Evolutionary conservation across 2,797 vertebrate species (phyloP), one percentile per base, ranked within the genome.

Genomic region (Selene dorsalis): DNA sequence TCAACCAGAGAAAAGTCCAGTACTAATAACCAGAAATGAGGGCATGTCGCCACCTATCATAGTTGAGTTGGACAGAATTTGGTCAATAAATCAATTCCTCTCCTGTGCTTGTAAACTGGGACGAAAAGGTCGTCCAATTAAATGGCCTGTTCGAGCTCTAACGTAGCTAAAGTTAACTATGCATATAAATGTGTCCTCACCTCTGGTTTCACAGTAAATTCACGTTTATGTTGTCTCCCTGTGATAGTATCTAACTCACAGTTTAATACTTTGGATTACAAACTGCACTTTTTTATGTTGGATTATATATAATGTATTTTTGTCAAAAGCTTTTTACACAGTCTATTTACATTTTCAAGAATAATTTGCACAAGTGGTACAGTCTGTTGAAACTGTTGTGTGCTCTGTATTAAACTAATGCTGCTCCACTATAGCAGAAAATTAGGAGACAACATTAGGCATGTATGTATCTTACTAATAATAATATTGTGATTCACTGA

Each of bases 401-500:
- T 57, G n/a, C 18, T 13, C 17, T 63, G 47, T 50, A 47, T 56
- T 59, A 56, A 73, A 53, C 12, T 35, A 32, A 38, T 69, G 28
- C 18, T 11, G 35, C 4, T 38, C 20, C 14, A 5, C 7, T 4
- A 20, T 26, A 24, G 43, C 16, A 74, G 18, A 58, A n/a, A 58
- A 52, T 0, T 17, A 73, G 0, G 18, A 58, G 17, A 28, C 28
- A 47, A 13, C 2, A 14, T 48, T 20, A 20, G 3, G n/a, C n/a
- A 0, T 57, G 9, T 32, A 20, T 32, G 58, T 20, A 47, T 50
- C 26, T 3, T 26, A 41, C 16, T 57, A 13, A 50, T 35, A 20
- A 65, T 39, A n/a, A n/a, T n/a, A n/a, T n/a, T n/a, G n/a, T 67
- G 1, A 52, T 52, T 66, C 24, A 14, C 22, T 53, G 1, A 55